Base-by-base conservation (phyloP, 2,797 vertebrate species). In the Pelobates cultripes region DNA sequence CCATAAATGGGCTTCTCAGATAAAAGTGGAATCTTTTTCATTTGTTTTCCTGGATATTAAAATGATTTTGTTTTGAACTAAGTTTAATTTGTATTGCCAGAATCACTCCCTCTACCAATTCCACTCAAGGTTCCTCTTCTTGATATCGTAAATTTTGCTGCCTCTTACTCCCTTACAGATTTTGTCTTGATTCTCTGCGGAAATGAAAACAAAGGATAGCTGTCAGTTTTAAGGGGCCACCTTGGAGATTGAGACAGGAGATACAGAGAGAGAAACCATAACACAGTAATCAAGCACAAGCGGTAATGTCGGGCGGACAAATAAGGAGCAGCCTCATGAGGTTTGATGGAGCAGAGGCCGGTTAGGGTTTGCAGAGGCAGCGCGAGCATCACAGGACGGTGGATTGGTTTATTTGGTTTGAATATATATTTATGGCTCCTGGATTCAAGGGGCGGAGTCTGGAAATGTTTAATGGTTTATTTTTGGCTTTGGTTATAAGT, bases 11-110 rank as follows among this genome's bases (percentile, higher is more conserved):
- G 70, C 79, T 70, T 53, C 15, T n/a, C 51, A 43, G 77, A 83
- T 79, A 75, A 79, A 70, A 5, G 7, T 63, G 76, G 71, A 78
- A 78, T 79, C 40, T 63, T 45, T 83, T 79, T 83, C 40, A 78
- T 83, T 83, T 70, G 8, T 41, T 78, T 67, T 72, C 75, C 61
- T 74, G 8, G 69, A 79, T 51, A 70, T 75, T 79, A 55, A 77
- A 81, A 57, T 63, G 3, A 53, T 63, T 73, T 83, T 64, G 2
- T 77, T 51, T 74, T 43, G 64, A 74, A 74, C 78, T 63, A 75
- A 78, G 67, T 45, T 47, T 83, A 47, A 64, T 75, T 70, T 51
- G 7, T 45, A 66, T 17, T 55, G 76, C 71, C 76, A 75, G 57
- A 70, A 42, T 63, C 5, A 64, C 81, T 78, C 76, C 81, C 44